These are phyloP conservation scores for Oriolus oriolus DNA, from an alignment of 2,113 vertebrate genomes.

Conservation along the genomic window DNA sequence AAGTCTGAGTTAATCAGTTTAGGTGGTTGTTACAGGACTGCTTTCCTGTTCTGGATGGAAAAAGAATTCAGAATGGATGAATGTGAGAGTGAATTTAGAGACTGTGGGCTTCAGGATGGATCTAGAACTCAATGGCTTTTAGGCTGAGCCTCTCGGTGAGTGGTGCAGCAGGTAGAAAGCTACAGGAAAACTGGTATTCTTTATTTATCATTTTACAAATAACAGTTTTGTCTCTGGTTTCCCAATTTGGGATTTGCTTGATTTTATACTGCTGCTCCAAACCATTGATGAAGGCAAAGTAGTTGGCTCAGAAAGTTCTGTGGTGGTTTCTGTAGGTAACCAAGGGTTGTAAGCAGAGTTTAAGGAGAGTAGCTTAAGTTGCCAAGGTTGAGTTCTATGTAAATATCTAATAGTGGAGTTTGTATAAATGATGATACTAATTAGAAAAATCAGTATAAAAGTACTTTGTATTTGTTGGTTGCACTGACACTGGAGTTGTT, in stretches of 20 bases:
- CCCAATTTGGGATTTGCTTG: background rate
- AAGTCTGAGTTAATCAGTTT: background rate
- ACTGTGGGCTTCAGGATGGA: background rate
- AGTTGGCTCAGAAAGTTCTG: background rate
- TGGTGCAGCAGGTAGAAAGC: background rate
- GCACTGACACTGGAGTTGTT: background rate
- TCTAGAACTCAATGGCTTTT: background rate
- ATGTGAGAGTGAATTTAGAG: background rate
- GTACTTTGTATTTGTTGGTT: background rate
- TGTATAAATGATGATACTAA: background rate
- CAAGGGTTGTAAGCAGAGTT: background rate
- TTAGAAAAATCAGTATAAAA: background rate
- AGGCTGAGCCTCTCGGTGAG: fast-evolving
- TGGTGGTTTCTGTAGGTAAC: background rate
- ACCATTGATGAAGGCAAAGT: background rate
- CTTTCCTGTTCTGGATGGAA: background rate
- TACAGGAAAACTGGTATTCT: background rate
- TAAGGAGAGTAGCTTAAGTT: background rate
- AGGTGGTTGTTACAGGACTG: background rate
- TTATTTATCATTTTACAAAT: background rate
- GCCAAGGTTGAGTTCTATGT: background rate
- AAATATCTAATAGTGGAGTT: background rate
- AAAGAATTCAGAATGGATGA: background rate
- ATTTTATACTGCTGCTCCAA: background rate
- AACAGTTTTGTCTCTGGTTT: background rate